Evolutionary conservation across 1,140 invertebrate genomes (phyloP).

Genomic region (Dendroctonus valens): DNA sequence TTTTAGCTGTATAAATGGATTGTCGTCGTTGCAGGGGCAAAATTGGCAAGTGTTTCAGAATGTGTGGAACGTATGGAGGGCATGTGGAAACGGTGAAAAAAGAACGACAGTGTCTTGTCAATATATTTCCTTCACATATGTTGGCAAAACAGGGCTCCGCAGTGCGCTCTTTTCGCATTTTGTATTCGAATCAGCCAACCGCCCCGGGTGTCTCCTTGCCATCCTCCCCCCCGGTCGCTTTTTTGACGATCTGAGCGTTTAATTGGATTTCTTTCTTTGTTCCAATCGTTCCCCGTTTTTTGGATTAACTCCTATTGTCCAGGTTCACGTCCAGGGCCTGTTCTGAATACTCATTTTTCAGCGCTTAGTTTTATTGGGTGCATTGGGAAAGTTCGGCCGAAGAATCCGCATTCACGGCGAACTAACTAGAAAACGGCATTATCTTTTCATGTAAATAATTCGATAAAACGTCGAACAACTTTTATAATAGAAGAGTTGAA

Average conservation of each 20-base stretch:
- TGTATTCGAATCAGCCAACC: slow-evolving; percentile 20
- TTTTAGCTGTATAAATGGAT: too few species aligned
- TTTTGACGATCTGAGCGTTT: slow-evolving; percentile 31
- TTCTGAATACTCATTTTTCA: too few species aligned
- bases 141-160: slow-evolving; percentile 5
- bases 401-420: slow-evolving; percentile 5
- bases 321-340: too few species aligned
- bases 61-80: too few species aligned
- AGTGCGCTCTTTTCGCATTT: slow-evolving; percentile 15
- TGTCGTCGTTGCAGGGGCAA: too few species aligned
- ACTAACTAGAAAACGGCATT: slow-evolving; percentile 24
- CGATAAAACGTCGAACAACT: slow-evolving; percentile 29
- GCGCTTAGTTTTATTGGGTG: too few species aligned
- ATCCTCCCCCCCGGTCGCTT: not conserved
- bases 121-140: slow-evolving; percentile 24
- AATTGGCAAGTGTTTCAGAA: too few species aligned
- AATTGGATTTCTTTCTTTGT: slow-evolving; percentile 35
- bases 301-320: too few species aligned
- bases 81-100: not conserved
- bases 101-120: slow-evolving; percentile 18
- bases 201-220: not conserved
- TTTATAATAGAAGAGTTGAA: slow-evolving; percentile 30
- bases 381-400: too few species aligned
- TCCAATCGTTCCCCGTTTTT: slow-evolving; percentile 12
- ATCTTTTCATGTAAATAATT: slow-evolving; percentile 34